Evolutionary conservation across 2,113 vertebrate species (phyloP).

Genomic region (Oxygymnocypris stewartii): DNA sequence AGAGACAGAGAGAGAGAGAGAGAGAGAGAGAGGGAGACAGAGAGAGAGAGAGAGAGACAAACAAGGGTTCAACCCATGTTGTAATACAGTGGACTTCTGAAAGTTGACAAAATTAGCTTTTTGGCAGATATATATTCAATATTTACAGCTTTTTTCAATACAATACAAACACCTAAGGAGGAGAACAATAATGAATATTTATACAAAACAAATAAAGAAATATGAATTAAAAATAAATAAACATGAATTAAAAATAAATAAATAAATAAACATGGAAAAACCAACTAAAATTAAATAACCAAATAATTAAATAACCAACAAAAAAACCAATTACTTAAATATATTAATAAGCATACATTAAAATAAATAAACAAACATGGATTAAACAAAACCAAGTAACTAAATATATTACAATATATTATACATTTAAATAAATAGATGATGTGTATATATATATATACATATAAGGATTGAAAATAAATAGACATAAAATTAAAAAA

Average conservation of each 20-base stretch:
- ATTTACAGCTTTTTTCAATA: no score
- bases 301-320: no score
- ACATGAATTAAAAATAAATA: background rate
- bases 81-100: background rate
- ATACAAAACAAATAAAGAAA: background rate
- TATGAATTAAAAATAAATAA: no score
- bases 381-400: background rate
- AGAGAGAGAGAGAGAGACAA: background rate
- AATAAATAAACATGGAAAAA: background rate
- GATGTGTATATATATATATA: no score
- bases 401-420: background rate
- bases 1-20: no score
- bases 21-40: no score
- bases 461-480: no score
- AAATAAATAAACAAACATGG: background rate
- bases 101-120: background rate
- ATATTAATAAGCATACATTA: background rate
- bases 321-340: background rate
- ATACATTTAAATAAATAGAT: background rate
- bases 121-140: background rate
- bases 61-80: background rate
- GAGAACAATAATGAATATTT: background rate
- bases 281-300: no score
- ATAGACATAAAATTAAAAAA: no score
- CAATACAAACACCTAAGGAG: background rate